A percentile compares a stretch with the other conserved stretches of the same genome.
Conservation (phyloP, 2,797 vertebrate species). For the Sebastes reedi region DNA sequence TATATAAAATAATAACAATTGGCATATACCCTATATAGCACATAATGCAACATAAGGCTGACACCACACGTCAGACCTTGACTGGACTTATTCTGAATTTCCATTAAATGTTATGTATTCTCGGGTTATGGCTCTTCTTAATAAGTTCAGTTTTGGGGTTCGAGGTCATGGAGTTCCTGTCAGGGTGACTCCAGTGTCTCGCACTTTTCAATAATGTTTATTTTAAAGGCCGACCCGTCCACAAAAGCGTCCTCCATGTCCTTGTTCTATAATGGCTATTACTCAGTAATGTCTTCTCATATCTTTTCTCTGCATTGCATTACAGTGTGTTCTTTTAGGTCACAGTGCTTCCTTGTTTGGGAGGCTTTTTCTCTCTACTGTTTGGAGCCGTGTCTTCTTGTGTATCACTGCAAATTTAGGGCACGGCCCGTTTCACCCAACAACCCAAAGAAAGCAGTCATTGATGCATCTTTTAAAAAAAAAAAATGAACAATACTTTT, state of each 20-base stretch:
- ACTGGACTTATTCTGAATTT: constrained; percentile 13
- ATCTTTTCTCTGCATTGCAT: constrained; percentile 10
- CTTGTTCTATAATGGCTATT: constrained; percentile 28
- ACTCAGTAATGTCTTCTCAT: constrained; percentile 20
- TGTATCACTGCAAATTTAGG: constrained; percentile 13
- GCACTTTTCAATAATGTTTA: constrained; percentile 44
- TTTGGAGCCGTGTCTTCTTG: neutral
- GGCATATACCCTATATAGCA: no score
- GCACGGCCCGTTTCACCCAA: constrained; percentile 21
- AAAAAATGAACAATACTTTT: neutral
- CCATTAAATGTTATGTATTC: constrained; percentile 22
- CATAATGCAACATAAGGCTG: constrained; percentile 19
- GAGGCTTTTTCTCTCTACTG: neutral
- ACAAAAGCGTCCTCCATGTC: constrained; percentile 23
- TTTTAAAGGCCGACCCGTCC: constrained; percentile 13
- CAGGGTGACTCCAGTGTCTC: constrained; percentile 47
- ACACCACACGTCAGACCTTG: constrained; percentile 16
- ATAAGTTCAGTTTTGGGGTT: constrained; percentile 17
- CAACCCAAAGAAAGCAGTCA: constrained; percentile 22
- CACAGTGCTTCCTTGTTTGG: neutral
- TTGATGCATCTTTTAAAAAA: neutral
- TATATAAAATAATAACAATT: neutral
- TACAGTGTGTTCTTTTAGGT: constrained; percentile 23
- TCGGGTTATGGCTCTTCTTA: neutral
- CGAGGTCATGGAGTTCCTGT: constrained; percentile 11